Evolutionary conservation across 2,888 invertebrate species (phyloP).

Genomic region (Cryptocephalus moraei): DNA sequence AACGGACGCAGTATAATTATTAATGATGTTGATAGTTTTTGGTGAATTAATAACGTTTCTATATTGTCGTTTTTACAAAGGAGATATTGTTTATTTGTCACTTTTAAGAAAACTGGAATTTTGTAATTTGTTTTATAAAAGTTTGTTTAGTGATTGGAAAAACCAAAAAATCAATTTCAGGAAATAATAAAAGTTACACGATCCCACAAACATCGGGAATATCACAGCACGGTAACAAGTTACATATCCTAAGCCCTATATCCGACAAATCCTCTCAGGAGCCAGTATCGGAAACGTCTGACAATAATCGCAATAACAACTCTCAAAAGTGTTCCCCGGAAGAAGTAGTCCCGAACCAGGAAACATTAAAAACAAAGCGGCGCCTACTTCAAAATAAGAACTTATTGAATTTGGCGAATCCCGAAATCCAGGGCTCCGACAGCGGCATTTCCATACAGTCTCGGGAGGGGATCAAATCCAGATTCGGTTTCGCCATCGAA

Average conservation of each 20-base stretch:
- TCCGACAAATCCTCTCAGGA: conserved; percentile 86
- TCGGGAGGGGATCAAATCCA: conserved; percentile 63
- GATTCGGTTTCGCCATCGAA: conserved; percentile 32
- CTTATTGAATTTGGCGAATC: conserved; percentile 45
- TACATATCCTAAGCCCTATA: conserved; percentile 80
- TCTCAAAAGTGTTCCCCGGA: conserved; percentile 70
- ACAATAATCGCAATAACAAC: conserved; percentile 69
- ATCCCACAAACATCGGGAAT: conserved; percentile 25
- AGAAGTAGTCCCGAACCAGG: conserved; percentile 40
- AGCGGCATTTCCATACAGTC: conserved; percentile 83
- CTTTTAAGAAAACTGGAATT: too few species aligned
- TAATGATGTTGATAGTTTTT: too few species aligned
- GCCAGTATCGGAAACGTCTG: conserved; percentile 72
- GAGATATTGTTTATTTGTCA: too few species aligned
- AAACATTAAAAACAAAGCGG: conserved; percentile 50
- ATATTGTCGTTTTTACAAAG: too few species aligned
- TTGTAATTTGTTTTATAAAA: neutral
- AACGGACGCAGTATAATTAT: neutral
- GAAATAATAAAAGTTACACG: conserved; percentile 11
- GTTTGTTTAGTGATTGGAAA: neutral
- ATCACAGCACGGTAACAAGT: conserved; percentile 57
- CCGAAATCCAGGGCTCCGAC: conserved; percentile 76
- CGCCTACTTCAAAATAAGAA: conserved; percentile 69
- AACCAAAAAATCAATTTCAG: conserved; percentile 4
- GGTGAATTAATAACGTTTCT: too few species aligned